Evolutionary conservation across 2,113 vertebrate species (phyloP).

Genomic region (Pseudolaguvia tuberculata): DNA sequence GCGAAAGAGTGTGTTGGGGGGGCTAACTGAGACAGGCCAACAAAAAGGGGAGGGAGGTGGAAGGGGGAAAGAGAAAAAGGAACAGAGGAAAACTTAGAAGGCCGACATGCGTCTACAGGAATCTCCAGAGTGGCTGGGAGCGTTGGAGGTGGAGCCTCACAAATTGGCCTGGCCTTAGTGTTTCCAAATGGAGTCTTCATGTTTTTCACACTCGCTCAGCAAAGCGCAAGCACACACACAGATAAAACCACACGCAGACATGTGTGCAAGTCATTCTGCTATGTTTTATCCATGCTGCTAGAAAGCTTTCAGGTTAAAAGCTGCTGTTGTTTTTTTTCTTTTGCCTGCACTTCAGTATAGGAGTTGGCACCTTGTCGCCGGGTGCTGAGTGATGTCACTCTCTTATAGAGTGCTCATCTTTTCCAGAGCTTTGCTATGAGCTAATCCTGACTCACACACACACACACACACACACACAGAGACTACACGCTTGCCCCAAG

Average conservation of each 20-base stretch:
- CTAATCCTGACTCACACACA: constrained; percentile 35
- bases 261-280: background rate
- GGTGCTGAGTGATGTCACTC: constrained; percentile 45
- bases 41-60: constrained; percentile 52
- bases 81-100: constrained; percentile 52
- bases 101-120: constrained; percentile 48
- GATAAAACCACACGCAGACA: constrained; percentile 12
- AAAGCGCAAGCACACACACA: constrained; percentile 6
- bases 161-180: constrained; percentile 35
- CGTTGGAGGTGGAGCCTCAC: constrained; percentile 46
- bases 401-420: constrained; percentile 41
- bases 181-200: constrained; percentile 27
- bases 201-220: constrained; percentile 41
- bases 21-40: constrained; percentile 52
- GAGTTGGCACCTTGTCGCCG: constrained; percentile 47
- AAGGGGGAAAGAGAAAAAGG: constrained; percentile 42
- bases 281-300: background rate
- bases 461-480: constrained; percentile 24
- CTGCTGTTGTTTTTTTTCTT: constrained; percentile 35
- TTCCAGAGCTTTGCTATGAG: constrained; percentile 44
- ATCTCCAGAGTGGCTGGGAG: constrained; percentile 50
- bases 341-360: constrained; percentile 39
- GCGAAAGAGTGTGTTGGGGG: constrained; percentile 41
- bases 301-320: constrained; percentile 18
- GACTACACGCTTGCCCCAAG: constrained; percentile 8